Evolutionary conservation across 2,113 vertebrate genomes (phyloP), one percentile per base, ranked within the genome.

Genomic region (Morone chrysops): DNA sequence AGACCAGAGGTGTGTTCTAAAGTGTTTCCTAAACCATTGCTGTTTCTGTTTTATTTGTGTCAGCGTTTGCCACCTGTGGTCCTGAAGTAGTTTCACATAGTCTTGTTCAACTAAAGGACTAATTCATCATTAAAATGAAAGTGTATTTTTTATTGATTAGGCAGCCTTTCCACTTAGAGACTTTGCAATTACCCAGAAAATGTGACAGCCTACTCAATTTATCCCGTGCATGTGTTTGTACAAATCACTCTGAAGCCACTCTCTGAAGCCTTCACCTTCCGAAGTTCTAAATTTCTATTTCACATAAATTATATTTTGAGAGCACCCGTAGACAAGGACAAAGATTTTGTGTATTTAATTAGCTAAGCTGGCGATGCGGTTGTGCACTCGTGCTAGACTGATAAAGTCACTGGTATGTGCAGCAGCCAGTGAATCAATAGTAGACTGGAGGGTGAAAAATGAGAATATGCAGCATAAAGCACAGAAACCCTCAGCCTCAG

Each of bases 381-480:
- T 63, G 45, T 80, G 47, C 65, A 47, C 40, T 77, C 38, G 5
- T 41, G 77, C 69, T 41, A 5, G 48, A 20, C 76, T 81, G 86
- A 82, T 88, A 81, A 82, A 81, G 85, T 75, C 76, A 56, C 62
- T 60, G 63, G 7, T 65, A 84, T 80, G 80, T 81, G 50, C 67
- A 69, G 85, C 80, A 85, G 88, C 51, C 71, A 18, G 69, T 60
- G 76, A 89, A 92, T 92, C 89, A 66, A 87, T 90, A 80, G 43
- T 47, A 80, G 63, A 80, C 88, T 67, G 50, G 74, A 82, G 83
- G 84, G 54, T 65, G 74, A 82, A 79, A 88, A 93, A 85, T 84
- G 77, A 81, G 86, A 91, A 77, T 76, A 73, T 72, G 75, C 75
- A 45, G 70, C 79, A 66, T 83, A 66, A 73, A 85, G 76, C 76